Evolutionary conservation across 2,797 vertebrate species (phyloP), one percentile per base, ranked within the genome.

Genomic region (Sparidentex hasta): DNA sequence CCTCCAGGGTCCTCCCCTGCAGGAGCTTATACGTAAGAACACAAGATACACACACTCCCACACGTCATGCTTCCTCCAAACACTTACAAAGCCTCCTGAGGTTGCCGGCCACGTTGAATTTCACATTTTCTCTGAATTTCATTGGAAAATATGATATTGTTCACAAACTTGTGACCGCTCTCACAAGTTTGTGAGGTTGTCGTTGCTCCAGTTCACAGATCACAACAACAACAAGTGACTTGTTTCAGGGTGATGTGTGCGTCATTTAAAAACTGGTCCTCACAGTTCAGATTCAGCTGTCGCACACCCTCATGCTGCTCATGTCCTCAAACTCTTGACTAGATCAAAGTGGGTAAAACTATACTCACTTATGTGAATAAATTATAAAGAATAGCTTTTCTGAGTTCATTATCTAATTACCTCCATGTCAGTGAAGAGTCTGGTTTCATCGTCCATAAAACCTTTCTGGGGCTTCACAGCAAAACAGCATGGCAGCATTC

Each of bases 11-110:
- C n/a, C 43, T 29, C 3, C 20, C 61, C 47, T 18, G 55, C 25
- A 72, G 58, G 57, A 61, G 2, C 44, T 43, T 0, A 58, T 25
- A n/a, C 4, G 68, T 55, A 11, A 47, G 33, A 78, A 57, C 69
- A 74, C 65, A 59, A 69, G 25, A 79, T 12, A 4, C 25, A 9
- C 54, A 58, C 23, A 61, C 7, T 23, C 11, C 17, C 51, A 23
- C 43, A 44, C 65, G 46, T 70, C 43, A 33, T 56, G 48, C 44
- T 41, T 61, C 58, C 48, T 21, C 25, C 18, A 11, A 21, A 54
- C 21, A 59, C 9, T 23, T 14, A 14, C 14, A 3, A 7, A 33
- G 29, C 29, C 29, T 33, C 33, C 7, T 33, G 7, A 33, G 33
- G 33, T 11, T 29, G 3, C 5, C 44, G 54, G 16, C n/a, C n/a